Conservation (phyloP, 2,797 vertebrate genomes). For the Staurois parvus region DNA sequence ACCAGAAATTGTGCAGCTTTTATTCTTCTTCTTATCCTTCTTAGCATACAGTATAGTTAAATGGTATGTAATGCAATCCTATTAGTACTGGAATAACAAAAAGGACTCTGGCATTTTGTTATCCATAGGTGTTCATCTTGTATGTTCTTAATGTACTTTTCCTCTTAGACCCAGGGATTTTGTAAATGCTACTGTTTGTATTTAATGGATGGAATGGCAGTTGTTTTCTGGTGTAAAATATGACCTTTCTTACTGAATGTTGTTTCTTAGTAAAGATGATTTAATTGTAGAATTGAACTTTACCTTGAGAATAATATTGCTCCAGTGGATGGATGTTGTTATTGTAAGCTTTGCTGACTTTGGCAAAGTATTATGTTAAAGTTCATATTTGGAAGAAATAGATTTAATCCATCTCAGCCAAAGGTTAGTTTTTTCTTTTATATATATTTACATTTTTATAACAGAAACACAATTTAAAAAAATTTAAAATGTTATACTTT, state of each 20-base stretch:
- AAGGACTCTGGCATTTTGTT: not conserved
- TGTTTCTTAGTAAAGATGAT: slow-evolving; percentile 36
- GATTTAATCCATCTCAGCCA: not conserved
- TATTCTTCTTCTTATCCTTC: too few relatives aligned
- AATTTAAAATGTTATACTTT: too few relatives aligned
- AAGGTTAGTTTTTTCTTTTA: not conserved
- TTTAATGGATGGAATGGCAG: not conserved
- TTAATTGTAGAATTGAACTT: slow-evolving; percentile 51
- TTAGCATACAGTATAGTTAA: too few relatives aligned
- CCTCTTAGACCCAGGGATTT: not conserved
- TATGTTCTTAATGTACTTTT: not conserved
- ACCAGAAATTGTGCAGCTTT: too few relatives aligned
- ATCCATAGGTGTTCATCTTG: not conserved
- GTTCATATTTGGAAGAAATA: not conserved
- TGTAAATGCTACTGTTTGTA: not conserved
- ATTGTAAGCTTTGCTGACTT: not conserved
- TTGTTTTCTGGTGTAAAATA: not conserved
- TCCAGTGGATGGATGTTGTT: not conserved
- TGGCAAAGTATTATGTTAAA: slow-evolving; percentile 14
- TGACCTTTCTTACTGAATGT: slow-evolving; percentile 42
- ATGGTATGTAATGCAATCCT: not conserved
- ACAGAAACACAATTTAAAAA: too few relatives aligned
- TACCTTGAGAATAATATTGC: slow-evolving; percentile 41
- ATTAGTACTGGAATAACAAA: not conserved
- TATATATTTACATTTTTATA: too few relatives aligned